Base-by-base conservation (phyloP, 2,797 vertebrate species). In the Megalops cyprinoides region DNA sequence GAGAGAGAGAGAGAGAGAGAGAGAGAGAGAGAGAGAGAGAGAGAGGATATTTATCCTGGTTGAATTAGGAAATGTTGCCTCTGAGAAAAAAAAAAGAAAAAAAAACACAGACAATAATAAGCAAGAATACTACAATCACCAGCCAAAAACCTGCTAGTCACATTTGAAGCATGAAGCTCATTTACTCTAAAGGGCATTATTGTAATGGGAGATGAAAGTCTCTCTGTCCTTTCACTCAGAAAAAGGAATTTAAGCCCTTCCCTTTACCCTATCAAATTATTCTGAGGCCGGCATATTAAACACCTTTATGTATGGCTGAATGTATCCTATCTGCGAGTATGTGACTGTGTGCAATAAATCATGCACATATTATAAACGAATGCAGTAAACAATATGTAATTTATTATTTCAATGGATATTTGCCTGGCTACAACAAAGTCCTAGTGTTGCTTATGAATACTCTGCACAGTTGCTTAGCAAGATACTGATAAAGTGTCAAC, bases 161-260 rank as follows among this genome's bases (percentile, higher is more conserved):
- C 12, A 56, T 75, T 15, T 80, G 79, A 80, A 74, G 58, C 71
- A 80, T 80, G 73, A 74, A 81, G 23, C 46, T 67, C 79, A 81
- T 81, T 81, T 76, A 34, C 74, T 62, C 46, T 55, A 76, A 81
- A 76, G 48, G 79, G 58, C 56, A 76, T 76, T 81, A 67, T 74
- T 58, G 28, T 46, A 75, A 74, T 80, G 51, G 79, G 39, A 74
- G 51, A 80, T 74, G 79, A 80, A 51, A 80, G 51, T 20, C n/a
- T 79, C 14, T 8, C 15, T n/a, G 44, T 49, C 48, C 49, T 55
- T 12, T 42, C 55, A 60, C n/a, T n/a, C 76, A 9, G 9, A 65
- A 23, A 62, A 51, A 18, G 37, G 31, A 55, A 76, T 56, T 55
- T 76, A 34, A 18, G 23, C n/a, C 28, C 8, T 76, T 56, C 31